Evolutionary conservation across 2,797 vertebrate species (phyloP).

Genomic region (Arrhamphus sclerolepis): DNA sequence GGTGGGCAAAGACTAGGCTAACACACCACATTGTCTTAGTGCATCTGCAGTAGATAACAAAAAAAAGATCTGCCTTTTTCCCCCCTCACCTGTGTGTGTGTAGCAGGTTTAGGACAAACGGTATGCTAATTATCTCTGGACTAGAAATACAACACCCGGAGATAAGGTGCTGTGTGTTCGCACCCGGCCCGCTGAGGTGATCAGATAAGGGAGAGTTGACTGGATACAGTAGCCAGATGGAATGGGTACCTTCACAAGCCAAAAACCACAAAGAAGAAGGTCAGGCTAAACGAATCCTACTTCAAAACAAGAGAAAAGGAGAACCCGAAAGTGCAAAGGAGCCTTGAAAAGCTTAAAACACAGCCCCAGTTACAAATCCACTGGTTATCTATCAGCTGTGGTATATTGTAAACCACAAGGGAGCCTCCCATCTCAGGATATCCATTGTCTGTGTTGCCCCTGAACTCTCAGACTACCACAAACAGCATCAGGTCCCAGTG

Average conservation of each 20-base stretch:
- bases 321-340: neutral
- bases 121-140: conserved; percentile 73
- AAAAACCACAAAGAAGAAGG: conserved; percentile 32
- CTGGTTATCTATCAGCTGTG: conserved; percentile 15
- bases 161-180: conserved; percentile 73
- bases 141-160: conserved; percentile 72
- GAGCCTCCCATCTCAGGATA: conserved; percentile 52
- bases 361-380: neutral
- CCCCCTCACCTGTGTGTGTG: conserved; percentile 48
- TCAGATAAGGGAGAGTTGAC: conserved; percentile 67
- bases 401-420: conserved; percentile 25
- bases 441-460: conserved; percentile 54
- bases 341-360: conserved; percentile 11
- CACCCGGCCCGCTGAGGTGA: conserved; percentile 68
- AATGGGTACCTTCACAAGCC: conserved; percentile 42
- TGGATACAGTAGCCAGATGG: conserved; percentile 71
- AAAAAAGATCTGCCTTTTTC: conserved; percentile 59
- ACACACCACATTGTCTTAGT: conserved; percentile 49
- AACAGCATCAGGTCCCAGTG: conserved; percentile 64
- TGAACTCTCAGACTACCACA: conserved; percentile 58
- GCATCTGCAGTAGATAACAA: conserved; percentile 51
- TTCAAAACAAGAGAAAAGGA: neutral
- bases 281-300: conserved; percentile 17
- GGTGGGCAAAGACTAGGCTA: conserved; percentile 48
- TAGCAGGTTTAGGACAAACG: conserved; percentile 65